Conservation (phyloP, 1,140 invertebrate species). For the Trinorchestia longiramus region DNA sequence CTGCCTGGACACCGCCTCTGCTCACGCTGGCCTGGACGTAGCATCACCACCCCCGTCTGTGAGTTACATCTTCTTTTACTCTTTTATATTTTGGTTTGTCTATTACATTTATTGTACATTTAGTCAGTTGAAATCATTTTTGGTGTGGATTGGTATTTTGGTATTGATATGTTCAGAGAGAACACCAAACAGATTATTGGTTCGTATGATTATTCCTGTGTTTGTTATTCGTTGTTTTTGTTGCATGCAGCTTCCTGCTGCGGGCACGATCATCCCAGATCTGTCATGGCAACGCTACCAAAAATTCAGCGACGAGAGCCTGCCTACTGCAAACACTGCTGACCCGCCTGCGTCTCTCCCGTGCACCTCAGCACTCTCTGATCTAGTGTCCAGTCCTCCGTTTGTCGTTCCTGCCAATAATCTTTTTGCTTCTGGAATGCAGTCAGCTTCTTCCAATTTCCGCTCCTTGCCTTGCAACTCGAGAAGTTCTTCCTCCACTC, state of each 20-base stretch:
- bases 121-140: too few species aligned
- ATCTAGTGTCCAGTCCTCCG: background rate
- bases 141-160: too few species aligned
- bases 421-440: background rate
- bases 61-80: background rate
- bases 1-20: background rate
- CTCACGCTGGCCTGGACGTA: background rate
- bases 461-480: background rate
- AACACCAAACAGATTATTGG: too few species aligned
- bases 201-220: too few species aligned
- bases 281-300: background rate
- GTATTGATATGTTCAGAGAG: too few species aligned
- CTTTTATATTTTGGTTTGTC: too few species aligned
- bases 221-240: background rate
- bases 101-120: too few species aligned
- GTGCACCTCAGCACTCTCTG: conserved; percentile 9
- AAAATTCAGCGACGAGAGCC: background rate
- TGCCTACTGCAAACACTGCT: background rate
- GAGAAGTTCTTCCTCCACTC: background rate
- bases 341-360: background rate
- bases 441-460: background rate
- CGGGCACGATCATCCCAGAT: conserved; percentile 14
- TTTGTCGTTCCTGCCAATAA: background rate
- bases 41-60: background rate
- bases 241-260: background rate